Evolutionary conservation across 2,797 vertebrate species (phyloP).

Genomic region (Lagorchestes hirsutus): DNA sequence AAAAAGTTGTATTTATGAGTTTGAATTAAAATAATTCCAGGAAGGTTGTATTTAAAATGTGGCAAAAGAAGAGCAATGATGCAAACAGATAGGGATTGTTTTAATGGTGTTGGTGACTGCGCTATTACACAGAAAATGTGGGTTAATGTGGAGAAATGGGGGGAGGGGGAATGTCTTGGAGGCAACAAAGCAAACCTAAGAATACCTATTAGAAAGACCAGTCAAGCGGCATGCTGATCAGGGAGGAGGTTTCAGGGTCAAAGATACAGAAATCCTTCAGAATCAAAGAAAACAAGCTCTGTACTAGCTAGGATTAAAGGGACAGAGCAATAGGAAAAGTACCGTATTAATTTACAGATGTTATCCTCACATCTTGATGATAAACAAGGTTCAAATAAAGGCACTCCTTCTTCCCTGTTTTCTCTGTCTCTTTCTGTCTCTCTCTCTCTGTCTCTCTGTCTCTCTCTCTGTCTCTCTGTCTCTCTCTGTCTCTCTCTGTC

Average conservation of each 20-base stretch:
- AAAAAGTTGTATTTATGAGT: slow-evolving; percentile 22
- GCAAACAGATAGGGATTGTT: slow-evolving; percentile 40
- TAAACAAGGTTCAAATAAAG: background rate
- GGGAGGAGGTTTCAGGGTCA: slow-evolving; percentile 48
- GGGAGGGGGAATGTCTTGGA: slow-evolving; percentile 43
- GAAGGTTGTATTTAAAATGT: slow-evolving; percentile 25
- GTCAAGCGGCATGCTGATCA: slow-evolving; percentile 52
- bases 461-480: background rate
- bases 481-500: background rate
- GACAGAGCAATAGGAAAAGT: background rate
- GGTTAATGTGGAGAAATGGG: slow-evolving; percentile 64
- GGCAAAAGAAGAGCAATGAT: slow-evolving; percentile 13
- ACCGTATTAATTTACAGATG: background rate
- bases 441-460: rapidly evolving
- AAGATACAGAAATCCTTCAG: slow-evolving; percentile 53
- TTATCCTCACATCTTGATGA: background rate
- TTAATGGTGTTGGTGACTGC: slow-evolving; percentile 18
- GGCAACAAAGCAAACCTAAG: slow-evolving; percentile 24
- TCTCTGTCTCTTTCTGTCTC: background rate
- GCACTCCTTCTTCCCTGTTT: background rate
- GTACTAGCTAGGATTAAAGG: slow-evolving; percentile 5
- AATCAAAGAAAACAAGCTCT: slow-evolving; percentile 57
- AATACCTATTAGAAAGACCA: slow-evolving; percentile 36
- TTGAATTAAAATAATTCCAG: slow-evolving; percentile 35
- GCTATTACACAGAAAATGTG: slow-evolving; percentile 54